These are phyloP conservation scores for Rotaria magnacalcarata DNA, from an alignment of 2,888 invertebrate genomes.

Conservation along the genomic window DNA sequence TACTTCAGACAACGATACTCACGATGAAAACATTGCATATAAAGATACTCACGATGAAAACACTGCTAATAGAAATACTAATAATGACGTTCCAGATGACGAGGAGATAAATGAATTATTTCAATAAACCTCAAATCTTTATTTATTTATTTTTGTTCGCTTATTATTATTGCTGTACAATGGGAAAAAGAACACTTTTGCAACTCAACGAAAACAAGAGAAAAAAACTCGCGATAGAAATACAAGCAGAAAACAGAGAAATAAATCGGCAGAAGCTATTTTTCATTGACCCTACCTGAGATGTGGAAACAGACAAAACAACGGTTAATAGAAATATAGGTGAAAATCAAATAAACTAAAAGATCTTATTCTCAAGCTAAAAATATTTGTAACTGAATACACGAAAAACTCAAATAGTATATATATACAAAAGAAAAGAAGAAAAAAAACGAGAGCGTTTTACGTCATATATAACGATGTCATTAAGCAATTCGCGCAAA, in stretches of 20 bases:
- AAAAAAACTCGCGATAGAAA: not conserved
- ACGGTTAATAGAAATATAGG: slow-evolving; percentile 17
- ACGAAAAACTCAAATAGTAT: not conserved
- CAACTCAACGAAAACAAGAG: not conserved
- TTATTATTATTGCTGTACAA: not conserved
- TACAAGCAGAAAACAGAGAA: not conserved
- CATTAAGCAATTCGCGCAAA: not conserved
- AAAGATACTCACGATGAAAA: not conserved
- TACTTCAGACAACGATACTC: not conserved
- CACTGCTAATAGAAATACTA: not conserved
- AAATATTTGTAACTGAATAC: not conserved
- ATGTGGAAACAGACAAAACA: slow-evolving; percentile 5
- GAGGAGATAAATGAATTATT: slow-evolving; percentile 15
- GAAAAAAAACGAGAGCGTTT: not conserved
- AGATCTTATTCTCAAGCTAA: not conserved
- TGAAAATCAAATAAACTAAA: not conserved
- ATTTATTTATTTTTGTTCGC: not conserved
- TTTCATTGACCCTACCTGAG: slow-evolving; percentile 26
- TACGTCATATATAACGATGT: slow-evolving; percentile 15
- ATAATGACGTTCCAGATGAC: not conserved
- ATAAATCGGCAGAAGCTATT: not conserved
- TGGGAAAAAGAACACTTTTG: not conserved
- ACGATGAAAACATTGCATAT: too few species aligned
- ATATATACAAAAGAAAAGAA: not conserved
- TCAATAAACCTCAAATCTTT: not conserved